Conservation (phyloP, 2,888 invertebrate species). For the Apantesis nais region DNA sequence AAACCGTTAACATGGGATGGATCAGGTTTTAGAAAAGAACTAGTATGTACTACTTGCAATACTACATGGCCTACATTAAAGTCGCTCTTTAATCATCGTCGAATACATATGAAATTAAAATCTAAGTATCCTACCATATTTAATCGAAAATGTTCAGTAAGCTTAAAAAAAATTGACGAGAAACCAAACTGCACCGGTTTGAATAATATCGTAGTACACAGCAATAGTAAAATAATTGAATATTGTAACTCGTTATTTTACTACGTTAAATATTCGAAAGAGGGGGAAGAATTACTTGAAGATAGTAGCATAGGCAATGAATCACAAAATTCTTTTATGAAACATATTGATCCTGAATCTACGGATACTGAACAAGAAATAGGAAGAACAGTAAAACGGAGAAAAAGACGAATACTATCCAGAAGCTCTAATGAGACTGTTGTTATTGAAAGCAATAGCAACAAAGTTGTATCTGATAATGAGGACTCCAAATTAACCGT, state of each 20-base stretch:
- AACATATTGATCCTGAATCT: constrained; percentile 4
- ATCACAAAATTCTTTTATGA: not conserved
- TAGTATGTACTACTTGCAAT: constrained; percentile 59
- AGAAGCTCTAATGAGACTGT: constrained; percentile 58
- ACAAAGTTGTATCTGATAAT: constrained; percentile 28
- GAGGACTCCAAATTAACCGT: constrained; percentile 22
- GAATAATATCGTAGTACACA: constrained; percentile 57
- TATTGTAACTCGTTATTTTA: constrained; percentile 48
- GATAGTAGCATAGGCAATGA: not conserved
- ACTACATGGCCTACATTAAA: constrained; percentile 26
- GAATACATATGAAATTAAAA: constrained; percentile 45
- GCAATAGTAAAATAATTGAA: constrained; percentile 57
- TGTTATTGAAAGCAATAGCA: constrained; percentile 48
- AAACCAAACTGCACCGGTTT: constrained; percentile 63
- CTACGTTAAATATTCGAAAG: constrained; percentile 57
- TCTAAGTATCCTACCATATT: constrained; percentile 51
- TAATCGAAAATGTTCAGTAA: constrained; percentile 56
- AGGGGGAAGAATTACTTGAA: constrained; percentile 4
- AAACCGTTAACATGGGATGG: constrained; percentile 42
- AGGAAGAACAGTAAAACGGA: constrained; percentile 36
- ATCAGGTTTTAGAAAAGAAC: constrained; percentile 49
- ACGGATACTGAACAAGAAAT: constrained; percentile 49
- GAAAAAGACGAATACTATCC: constrained; percentile 54
- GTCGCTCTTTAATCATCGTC: constrained; percentile 32
- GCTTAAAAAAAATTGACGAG: constrained; percentile 59